Evolutionary conservation across 2,888 invertebrate genomes (phyloP), one percentile per base, ranked within the genome.

Genomic region (Lithophane semibrunnea): DNA sequence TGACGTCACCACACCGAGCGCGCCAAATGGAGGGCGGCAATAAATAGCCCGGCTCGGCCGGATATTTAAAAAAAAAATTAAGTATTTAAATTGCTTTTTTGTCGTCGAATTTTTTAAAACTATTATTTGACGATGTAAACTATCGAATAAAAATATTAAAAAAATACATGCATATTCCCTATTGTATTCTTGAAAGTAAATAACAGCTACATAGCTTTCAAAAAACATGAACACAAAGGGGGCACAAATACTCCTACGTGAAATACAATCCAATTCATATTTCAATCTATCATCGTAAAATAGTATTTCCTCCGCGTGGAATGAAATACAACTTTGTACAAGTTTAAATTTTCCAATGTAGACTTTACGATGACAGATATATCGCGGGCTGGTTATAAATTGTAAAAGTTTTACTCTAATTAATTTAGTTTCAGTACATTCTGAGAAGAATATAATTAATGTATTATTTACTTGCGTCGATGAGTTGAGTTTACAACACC

Each of bases 311-410:
- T 68, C 21, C 16, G 42, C 24, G 58, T 65, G 56, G 42, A 72
- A 73, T 73, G 66, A 75, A 73, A 77, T 78, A 73, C 44, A 78
- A 85, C 79, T 82, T 82, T 78, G 75, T 74, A 63, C 52, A 78
- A 85, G 61, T 84, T 85, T 73, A 84, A 82, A 79, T 82, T 77
- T 85, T 79, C 77, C 73, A 76, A 76, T 77, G 80, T 80, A 77
- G 70, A 76, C 63, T 87, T 86, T 83, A 80, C 74, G 88, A 80
- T 79, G 86, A 86, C 83, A 83, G 88, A 79, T 83, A 87, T 69
- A 83, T 87, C 80, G 83, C 73, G 75, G 78, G 61, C 56, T 54
- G 75, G 88, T 83, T 74, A 86, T 86, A 85, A 83, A 86, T 86
- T 80, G 77, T 77, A 66, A 70, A 85, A 86, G 77, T 86, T 86